phyloP scores from a whole-genome alignment of 1,140 invertebrate species.

The Tetramorium simillimum region DNA sequence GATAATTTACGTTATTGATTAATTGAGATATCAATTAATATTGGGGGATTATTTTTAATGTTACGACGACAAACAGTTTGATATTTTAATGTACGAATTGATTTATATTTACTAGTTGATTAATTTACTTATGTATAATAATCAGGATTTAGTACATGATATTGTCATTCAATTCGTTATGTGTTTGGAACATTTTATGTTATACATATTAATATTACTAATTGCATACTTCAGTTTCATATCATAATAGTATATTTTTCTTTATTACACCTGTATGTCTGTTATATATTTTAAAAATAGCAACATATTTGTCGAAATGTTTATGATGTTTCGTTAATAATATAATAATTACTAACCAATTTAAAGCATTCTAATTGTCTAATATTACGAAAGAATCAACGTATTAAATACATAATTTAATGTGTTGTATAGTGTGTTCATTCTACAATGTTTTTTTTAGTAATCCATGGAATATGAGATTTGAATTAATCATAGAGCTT shows the following conservation, averaged over 20 bases:
- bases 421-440: background rate
- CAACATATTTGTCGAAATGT: background rate
- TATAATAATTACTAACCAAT: background rate
- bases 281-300: background rate
- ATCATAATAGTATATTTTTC: background rate
- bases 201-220: background rate
- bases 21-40: too few species aligned
- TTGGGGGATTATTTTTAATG: background rate
- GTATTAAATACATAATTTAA: background rate
- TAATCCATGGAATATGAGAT: background rate
- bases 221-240: background rate
- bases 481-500: background rate
- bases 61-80: background rate
- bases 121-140: conserved; percentile 17
- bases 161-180: background rate
- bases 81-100: conserved; percentile 10
- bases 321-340: too few species aligned
- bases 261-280: background rate
- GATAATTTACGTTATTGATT: background rate
- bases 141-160: background rate
- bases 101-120: conserved; percentile 7
- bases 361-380: background rate
- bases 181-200: background rate
- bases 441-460: background rate
- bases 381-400: background rate